phyloP scores from a whole-genome alignment of 2,113 vertebrate species.

The Odontophorus gujanensis region DNA sequence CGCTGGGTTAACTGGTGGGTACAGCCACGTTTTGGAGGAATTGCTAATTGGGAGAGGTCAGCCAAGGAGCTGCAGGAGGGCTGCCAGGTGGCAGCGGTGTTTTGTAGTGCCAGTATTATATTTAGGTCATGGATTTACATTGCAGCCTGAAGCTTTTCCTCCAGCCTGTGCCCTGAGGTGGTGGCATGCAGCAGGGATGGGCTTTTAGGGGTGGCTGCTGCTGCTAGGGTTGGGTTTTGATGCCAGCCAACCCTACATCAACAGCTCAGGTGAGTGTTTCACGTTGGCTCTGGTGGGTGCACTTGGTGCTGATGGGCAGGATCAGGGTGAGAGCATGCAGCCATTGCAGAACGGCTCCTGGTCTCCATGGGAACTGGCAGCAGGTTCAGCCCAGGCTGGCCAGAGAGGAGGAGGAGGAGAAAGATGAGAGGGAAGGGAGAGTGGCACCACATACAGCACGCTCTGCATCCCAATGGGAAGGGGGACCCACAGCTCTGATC shows the following conservation, averaged over 20 bases:
- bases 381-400: neutral
- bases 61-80: neutral
- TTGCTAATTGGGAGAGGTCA: neutral
- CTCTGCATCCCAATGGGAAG: too few species aligned
- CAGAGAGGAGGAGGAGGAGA: neutral
- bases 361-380: slow-evolving; percentile 80
- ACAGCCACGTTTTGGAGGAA: neutral
- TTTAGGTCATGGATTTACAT: neutral
- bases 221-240: neutral
- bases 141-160: neutral
- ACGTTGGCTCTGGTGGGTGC: neutral
- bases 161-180: neutral
- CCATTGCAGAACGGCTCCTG: neutral
- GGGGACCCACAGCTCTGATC: neutral
- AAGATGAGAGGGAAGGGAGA: neutral
- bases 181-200: neutral
- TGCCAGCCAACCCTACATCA: too few species aligned
- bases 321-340: neutral
- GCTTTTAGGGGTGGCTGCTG: neutral
- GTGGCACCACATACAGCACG: neutral
- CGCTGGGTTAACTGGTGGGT: neutral
- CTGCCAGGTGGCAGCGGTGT: neutral
- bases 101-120: neutral
- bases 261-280: accelerated
- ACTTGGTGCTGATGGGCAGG: neutral